Percentiles rank a stretch among this genome's conserved stretches.
These are phyloP conservation scores for Poecilia wingei DNA, from an alignment of 2,797 vertebrate species.

Conservation along the genomic window DNA sequence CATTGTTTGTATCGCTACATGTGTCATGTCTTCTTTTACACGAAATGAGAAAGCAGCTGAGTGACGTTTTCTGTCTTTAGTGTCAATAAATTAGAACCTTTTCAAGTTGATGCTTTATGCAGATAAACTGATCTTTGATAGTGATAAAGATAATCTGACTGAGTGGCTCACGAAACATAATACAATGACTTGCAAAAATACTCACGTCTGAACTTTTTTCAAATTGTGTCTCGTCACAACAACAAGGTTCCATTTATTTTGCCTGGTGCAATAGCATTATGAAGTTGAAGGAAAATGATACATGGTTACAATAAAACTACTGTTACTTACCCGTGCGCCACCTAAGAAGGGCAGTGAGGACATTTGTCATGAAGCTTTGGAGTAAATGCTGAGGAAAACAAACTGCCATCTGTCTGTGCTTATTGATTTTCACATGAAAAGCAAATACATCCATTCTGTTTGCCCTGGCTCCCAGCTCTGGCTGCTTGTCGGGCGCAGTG, in stretches of 20 bases:
- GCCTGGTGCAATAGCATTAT: background rate
- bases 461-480: constrained; percentile 59
- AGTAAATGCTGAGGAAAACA: constrained; percentile 76
- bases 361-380: constrained; percentile 70
- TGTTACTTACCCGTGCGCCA: constrained; percentile 65
- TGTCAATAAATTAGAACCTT: constrained; percentile 19
- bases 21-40: constrained; percentile 34
- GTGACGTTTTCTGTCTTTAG: constrained; percentile 25
- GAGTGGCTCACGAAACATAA: constrained; percentile 15
- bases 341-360: constrained; percentile 53
- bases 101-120: background rate
- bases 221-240: background rate
- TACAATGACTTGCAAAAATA: background rate
- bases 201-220: background rate
- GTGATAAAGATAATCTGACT: constrained; percentile 15
- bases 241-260: background rate
- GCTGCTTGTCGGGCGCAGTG: constrained; percentile 52
- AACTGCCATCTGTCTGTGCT: constrained; percentile 74
- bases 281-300: background rate
- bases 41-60: constrained; percentile 52
- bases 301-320: background rate
- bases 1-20: constrained; percentile 50
- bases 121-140: constrained; percentile 9
- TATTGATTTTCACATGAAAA: constrained; percentile 81
- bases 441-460: constrained; percentile 77